These are phyloP conservation scores for Scaptomyza montana DNA, from an alignment of 1,140 invertebrate genomes.

Conservation along the genomic window DNA sequence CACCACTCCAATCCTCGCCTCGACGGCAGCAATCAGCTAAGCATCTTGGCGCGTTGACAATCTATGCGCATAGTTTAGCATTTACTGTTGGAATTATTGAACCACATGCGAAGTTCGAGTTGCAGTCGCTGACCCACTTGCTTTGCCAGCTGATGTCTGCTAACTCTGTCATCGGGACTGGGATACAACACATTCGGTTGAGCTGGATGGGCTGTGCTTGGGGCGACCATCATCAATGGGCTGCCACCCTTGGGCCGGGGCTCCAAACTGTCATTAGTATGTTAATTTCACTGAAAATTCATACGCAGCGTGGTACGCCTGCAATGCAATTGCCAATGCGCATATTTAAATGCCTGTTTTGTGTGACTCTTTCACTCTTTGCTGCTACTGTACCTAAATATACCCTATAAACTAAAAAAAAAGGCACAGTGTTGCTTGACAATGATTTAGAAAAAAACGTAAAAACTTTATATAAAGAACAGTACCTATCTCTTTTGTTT, in stretches of 20 bases:
- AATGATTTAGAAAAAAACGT: not conserved
- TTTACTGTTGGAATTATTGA: conserved; percentile 66
- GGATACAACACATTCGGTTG: too few relatives aligned
- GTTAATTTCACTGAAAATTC: conserved; percentile 57
- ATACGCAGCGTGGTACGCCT: conserved; percentile 61
- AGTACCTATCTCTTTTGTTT: too few relatives aligned
- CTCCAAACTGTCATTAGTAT: conserved; percentile 54
- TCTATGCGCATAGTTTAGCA: conserved; percentile 72
- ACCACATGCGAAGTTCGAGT: conserved; percentile 60
- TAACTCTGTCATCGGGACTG: conserved; percentile 13
- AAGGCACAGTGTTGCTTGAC: not conserved
- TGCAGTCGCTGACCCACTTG: conserved; percentile 50
- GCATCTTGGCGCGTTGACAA: conserved; percentile 64
- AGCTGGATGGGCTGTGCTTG: conserved; percentile 20
- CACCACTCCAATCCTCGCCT: conserved; percentile 55
- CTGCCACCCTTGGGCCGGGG: conserved; percentile 34
- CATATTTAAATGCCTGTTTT: conserved; percentile 52
- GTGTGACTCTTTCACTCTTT: conserved; percentile 15
- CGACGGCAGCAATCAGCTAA: conserved; percentile 53
- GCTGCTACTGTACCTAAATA: not conserved
- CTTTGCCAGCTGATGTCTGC: conserved; percentile 30
- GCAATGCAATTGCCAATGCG: conserved; percentile 57
- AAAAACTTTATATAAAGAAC: too few relatives aligned
- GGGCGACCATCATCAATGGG: conserved; percentile 41
- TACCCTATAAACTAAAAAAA: conserved; percentile 10